phyloP scores from a whole-genome alignment of 2,797 vertebrate genomes.

The Malurus leucopterus region DNA sequence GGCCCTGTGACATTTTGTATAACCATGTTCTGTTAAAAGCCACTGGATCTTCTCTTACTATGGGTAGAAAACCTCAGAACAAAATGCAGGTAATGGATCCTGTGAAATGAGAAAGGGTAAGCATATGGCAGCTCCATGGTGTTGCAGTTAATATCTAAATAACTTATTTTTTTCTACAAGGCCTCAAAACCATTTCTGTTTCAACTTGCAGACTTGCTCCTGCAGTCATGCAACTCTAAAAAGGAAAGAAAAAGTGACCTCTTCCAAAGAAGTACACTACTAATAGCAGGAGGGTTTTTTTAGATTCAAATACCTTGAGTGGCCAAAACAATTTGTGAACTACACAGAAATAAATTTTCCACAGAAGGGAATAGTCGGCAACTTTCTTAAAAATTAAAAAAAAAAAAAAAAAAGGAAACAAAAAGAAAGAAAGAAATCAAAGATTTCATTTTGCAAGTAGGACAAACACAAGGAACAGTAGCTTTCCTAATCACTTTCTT shows the following conservation, averaged over 20 bases:
- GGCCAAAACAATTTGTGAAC: neutral
- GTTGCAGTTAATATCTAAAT: neutral
- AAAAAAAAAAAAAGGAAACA: no score
- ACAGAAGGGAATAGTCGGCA: neutral
- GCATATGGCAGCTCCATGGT: fast-evolving
- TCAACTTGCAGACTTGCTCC: neutral
- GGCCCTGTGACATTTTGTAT: neutral
- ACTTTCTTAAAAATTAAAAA: neutral
- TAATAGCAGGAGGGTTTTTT: neutral
- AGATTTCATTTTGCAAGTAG: neutral
- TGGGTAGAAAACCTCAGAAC: neutral
- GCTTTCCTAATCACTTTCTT: neutral
- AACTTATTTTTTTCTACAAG: neutral
- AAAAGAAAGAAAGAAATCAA: neutral
- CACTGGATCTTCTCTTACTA: neutral
- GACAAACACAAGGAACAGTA: neutral
- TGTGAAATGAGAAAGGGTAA: neutral
- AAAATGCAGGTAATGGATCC: neutral
- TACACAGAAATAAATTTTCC: neutral
- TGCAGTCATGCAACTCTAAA: neutral
- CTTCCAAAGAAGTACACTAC: neutral
- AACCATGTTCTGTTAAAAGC: neutral
- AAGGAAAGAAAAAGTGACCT: neutral
- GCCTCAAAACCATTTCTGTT: neutral
- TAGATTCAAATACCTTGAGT: neutral